These are phyloP conservation scores for Anolis carolinensis DNA, from an alignment of 2,113 vertebrate species.

Conservation along the genomic window DNA sequence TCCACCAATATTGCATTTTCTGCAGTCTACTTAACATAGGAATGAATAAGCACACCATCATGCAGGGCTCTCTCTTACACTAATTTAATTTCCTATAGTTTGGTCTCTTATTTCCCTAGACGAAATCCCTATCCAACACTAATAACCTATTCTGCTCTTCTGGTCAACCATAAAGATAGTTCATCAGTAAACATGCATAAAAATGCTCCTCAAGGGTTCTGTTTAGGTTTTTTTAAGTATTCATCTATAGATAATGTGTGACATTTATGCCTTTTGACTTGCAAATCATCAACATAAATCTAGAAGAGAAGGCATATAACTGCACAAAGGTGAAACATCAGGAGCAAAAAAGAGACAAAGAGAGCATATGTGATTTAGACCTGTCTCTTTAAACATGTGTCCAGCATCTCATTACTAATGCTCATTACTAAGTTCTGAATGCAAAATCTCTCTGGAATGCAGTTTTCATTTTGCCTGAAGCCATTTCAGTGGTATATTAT, in stretches of 20 bases:
- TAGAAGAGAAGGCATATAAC: not conserved
- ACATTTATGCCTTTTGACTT: not conserved
- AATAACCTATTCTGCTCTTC: constrained; percentile 7
- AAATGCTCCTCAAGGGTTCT: not conserved
- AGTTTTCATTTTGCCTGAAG: not conserved
- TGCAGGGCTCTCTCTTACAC: not conserved
- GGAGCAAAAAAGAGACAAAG: not conserved
- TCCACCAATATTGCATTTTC: not conserved
- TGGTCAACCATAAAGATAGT: constrained; percentile 14
- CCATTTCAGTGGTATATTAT: not conserved
- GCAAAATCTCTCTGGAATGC: not conserved
- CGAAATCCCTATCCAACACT: not conserved
- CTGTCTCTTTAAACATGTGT: constrained; percentile 3
- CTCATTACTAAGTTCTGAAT: not conserved
- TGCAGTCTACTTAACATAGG: not conserved
- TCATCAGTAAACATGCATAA: constrained; percentile 18
- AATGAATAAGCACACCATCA: not conserved
- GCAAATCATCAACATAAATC: not conserved
- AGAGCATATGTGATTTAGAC: not conserved
- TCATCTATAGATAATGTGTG: not conserved
- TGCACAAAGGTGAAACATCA: constrained; percentile 1
- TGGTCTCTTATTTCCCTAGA: constrained; percentile 14
- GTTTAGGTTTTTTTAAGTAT: constrained; percentile 10
- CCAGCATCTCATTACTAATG: not conserved
- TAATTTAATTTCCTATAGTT: constrained; percentile 25